phyloP scores from a whole-genome alignment of 2,888 invertebrate genomes.

The Protonemura montana region DNA sequence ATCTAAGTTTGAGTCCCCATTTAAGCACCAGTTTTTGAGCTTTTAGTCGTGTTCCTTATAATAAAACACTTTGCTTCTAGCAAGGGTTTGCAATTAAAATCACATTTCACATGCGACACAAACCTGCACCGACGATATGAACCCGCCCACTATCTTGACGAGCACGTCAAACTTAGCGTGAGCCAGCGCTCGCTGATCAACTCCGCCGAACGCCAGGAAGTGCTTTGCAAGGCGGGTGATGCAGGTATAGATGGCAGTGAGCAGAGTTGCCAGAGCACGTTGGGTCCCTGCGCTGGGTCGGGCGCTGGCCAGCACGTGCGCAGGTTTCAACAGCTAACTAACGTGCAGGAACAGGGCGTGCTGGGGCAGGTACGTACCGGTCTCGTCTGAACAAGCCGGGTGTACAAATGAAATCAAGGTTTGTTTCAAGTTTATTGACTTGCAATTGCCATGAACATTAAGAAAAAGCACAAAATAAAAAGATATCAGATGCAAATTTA shows the following conservation, averaged over 20 bases:
- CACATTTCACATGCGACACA: no score
- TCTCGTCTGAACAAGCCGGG: conserved; percentile 52
- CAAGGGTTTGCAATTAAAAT: no score
- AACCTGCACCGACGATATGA: neutral
- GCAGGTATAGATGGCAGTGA: conserved; percentile 64
- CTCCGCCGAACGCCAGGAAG: no score
- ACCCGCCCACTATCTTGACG: neutral
- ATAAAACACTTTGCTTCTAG: no score
- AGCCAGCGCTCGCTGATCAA: conserved; percentile 54
- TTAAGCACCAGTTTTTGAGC: no score
- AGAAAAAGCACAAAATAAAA: no score
- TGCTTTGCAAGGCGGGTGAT: conserved; percentile 67
- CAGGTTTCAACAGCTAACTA: conserved; percentile 63
- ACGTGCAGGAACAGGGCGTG: conserved; percentile 67
- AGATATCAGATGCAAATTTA: no score
- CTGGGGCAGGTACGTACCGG: conserved; percentile 62
- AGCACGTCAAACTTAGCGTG: neutral
- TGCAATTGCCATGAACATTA: no score
- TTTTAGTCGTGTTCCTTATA: no score
- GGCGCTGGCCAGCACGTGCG: conserved; percentile 63
- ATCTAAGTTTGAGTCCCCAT: no score
- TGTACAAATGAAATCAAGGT: no score
- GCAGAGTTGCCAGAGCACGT: conserved; percentile 65
- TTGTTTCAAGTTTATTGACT: no score
- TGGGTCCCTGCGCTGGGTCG: conserved; percentile 61